Evolutionary conservation across 1,140 invertebrate species (phyloP).

Genomic region (Dinoponera quadriceps): DNA sequence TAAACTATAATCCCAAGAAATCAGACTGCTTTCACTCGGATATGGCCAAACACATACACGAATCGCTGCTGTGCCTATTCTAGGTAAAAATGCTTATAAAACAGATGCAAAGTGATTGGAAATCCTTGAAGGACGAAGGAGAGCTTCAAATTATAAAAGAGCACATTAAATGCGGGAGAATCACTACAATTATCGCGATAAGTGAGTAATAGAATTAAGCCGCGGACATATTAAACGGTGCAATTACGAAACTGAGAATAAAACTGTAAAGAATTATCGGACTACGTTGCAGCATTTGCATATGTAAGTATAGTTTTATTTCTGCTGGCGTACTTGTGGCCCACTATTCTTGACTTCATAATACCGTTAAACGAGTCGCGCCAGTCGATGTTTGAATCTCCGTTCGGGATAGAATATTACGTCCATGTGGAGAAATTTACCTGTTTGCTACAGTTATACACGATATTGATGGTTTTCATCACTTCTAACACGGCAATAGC

Average conservation of each 20-base stretch:
- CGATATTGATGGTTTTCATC: not conserved
- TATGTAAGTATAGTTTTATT: not conserved
- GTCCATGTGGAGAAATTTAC: constrained; percentile 24
- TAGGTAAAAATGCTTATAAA: constrained; percentile 38
- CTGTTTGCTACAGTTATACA: not conserved
- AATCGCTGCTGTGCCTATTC: not conserved
- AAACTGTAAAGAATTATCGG: not conserved
- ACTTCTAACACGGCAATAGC: not conserved
- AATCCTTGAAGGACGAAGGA: constrained; percentile 42
- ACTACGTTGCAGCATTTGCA: not conserved
- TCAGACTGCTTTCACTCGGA: not conserved
- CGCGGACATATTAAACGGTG: not conserved
- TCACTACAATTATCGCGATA: not conserved
- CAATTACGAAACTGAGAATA: not conserved
- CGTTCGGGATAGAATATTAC: constrained; percentile 29
- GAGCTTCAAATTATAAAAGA: constrained; percentile 35
- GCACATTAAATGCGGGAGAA: not conserved
- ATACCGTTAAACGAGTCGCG: constrained; percentile 58
- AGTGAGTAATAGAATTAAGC: constrained; percentile 7
- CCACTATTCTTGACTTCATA: constrained; percentile 54
- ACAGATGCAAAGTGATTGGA: not conserved
- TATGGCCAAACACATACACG: not conserved
- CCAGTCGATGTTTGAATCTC: not conserved
- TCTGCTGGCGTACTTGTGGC: constrained; percentile 5
- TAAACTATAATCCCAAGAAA: not conserved